Conservation (phyloP, 2,888 invertebrate genomes). For the Dryobotodes eremita region DNA sequence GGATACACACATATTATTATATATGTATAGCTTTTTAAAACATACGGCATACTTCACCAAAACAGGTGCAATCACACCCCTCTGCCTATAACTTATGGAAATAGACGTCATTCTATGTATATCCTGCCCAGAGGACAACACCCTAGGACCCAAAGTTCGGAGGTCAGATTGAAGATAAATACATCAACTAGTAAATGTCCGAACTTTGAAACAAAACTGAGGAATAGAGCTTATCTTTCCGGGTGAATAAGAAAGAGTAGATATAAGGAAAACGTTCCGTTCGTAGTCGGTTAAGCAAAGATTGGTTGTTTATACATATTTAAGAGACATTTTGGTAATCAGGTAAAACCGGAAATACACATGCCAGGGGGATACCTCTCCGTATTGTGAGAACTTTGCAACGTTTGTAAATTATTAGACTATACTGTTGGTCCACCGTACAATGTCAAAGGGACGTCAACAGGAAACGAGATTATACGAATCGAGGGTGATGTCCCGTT, state of each 20-base stretch:
- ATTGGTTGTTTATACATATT: conserved; percentile 1
- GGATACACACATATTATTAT: no score
- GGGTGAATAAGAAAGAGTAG: conserved; percentile 1
- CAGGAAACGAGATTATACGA: no score
- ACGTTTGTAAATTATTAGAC: neutral
- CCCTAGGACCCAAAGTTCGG: conserved; percentile 24
- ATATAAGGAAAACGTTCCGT: conserved; percentile 26
- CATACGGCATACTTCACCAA: neutral
- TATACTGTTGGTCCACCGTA: no score
- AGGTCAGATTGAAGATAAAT: conserved; percentile 48
- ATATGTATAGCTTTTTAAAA: neutral
- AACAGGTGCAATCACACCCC: neutral
- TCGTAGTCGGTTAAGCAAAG: conserved; percentile 3
- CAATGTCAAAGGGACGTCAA: no score
- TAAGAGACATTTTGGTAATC: neutral
- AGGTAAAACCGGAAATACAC: neutral
- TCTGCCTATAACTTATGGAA: neutral
- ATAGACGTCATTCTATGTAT: neutral
- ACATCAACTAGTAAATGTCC: conserved; percentile 46
- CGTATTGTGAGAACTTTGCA: neutral
- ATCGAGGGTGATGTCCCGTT: no score
- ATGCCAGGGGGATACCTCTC: neutral
- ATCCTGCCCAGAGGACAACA: neutral
- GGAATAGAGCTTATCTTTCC: conserved; percentile 41
- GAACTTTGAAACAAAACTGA: conserved; percentile 37